A percentile compares a stretch with the other conserved stretches of the same genome.
Conservation (phyloP, 2,888 invertebrate species). For the Sesia apiformis region DNA sequence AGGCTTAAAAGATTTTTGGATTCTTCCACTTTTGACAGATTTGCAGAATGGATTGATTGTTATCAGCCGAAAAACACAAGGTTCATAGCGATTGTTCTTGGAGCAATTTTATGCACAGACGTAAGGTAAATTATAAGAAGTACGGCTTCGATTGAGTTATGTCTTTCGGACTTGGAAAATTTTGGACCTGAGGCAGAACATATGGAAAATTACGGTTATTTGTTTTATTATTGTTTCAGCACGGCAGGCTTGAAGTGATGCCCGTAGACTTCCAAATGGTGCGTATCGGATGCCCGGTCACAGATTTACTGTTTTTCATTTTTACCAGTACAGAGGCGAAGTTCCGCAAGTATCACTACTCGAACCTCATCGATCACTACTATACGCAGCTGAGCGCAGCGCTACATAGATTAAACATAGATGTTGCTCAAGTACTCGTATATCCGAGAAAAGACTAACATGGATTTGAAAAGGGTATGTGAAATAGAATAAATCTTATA, state of each 20-base stretch:
- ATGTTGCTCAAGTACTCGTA: slow-evolving; percentile 4
- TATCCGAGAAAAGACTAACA: slow-evolving; percentile 4
- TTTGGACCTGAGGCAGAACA: too few species aligned
- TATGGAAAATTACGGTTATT: too few species aligned
- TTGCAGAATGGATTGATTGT: background rate
- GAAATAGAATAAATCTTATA: background rate
- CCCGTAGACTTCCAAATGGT: slow-evolving; percentile 46
- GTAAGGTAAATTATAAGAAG: background rate
- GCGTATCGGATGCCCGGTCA: slow-evolving; percentile 29
- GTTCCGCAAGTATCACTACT: slow-evolving; percentile 21
- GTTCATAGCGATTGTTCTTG: background rate
- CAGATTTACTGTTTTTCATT: slow-evolving; percentile 45
- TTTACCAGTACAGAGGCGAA: slow-evolving; percentile 34
- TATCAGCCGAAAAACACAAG: background rate
- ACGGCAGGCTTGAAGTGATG: slow-evolving; percentile 24
- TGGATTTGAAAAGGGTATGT: slow-evolving; percentile 4
- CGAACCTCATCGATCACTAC: slow-evolving; percentile 22
- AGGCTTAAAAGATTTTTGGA: slow-evolving; percentile 16
- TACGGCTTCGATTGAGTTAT: too few species aligned
- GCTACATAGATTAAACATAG: slow-evolving; percentile 6
- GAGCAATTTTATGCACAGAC: background rate
- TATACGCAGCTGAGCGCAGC: slow-evolving; percentile 11
- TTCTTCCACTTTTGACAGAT: background rate
- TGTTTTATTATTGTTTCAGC: slow-evolving; percentile 19
- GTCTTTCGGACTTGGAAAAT: too few species aligned